These are phyloP conservation scores for Centropus unirufus DNA, from an alignment of 2,113 vertebrate species.

Conservation along the genomic window DNA sequence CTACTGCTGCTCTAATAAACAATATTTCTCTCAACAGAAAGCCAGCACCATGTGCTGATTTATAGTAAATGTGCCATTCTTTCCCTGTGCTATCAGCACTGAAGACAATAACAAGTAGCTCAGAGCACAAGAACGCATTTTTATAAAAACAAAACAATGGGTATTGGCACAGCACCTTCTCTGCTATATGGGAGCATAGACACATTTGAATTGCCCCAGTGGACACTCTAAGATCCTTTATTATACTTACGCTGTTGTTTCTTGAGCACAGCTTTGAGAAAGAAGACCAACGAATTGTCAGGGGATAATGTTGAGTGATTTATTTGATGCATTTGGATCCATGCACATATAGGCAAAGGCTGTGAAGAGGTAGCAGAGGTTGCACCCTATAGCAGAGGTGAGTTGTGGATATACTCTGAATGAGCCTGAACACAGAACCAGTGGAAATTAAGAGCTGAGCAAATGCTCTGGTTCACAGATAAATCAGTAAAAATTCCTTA, in stretches of 20 bases:
- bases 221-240: not conserved
- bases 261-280: not conserved
- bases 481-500: not conserved
- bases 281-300: not conserved
- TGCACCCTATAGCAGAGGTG: accelerated
- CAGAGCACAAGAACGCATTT: not conserved
- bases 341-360: not conserved
- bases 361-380: not conserved
- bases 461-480: not conserved
- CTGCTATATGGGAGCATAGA: not conserved
- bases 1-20: conserved; percentile 14
- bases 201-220: not conserved
- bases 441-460: not conserved
- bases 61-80: not conserved
- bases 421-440: not conserved
- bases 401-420: not conserved
- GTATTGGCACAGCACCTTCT: not conserved
- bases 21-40: conserved; percentile 31
- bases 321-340: not conserved
- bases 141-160: not conserved
- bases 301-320: not conserved
- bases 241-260: not conserved
- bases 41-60: not conserved
- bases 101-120: conserved; percentile 16
- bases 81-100: not conserved